These are phyloP conservation scores for Eudorcas thomsonii DNA, from an alignment of 2,113 vertebrate genomes.

Conservation along the genomic window DNA sequence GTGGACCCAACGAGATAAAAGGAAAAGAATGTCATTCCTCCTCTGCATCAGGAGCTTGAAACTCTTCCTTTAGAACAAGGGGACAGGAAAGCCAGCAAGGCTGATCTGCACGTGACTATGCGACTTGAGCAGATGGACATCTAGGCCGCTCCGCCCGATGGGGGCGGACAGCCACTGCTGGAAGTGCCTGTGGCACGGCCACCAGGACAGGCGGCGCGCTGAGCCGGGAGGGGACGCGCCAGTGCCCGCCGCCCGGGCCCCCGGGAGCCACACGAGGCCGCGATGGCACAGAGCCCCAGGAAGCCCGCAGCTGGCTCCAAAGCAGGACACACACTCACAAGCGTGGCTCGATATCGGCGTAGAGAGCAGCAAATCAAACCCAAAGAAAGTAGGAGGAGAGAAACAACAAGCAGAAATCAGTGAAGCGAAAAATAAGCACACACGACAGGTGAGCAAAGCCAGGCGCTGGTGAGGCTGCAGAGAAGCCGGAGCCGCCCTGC, in stretches of 20 bases:
- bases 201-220: fast-evolving
- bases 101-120: fast-evolving
- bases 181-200: fast-evolving
- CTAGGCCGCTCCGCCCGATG: fast-evolving
- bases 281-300: fast-evolving
- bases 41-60: not conserved
- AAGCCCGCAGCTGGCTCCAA: fast-evolving
- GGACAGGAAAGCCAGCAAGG: not conserved
- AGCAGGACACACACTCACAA: not conserved
- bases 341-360: fast-evolving
- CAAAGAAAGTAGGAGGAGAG: too few species aligned
- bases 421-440: fast-evolving
- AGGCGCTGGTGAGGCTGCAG: not conserved
- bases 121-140: fast-evolving
- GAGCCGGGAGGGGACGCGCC: not conserved
- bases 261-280: fast-evolving
- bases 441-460: not conserved
- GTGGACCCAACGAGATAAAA: not conserved
- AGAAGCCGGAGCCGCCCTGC: not conserved
- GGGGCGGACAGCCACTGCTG: fast-evolving
- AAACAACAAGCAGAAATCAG: not conserved
- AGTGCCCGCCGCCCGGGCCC: too few species aligned
- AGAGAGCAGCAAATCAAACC: not conserved
- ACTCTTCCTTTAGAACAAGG: not conserved
- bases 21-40: not conserved